A percentile compares a stretch with the other conserved stretches of the same genome.
phyloP scores from a whole-genome alignment of 2,888 invertebrate genomes.

The Altica lythri region DNA sequence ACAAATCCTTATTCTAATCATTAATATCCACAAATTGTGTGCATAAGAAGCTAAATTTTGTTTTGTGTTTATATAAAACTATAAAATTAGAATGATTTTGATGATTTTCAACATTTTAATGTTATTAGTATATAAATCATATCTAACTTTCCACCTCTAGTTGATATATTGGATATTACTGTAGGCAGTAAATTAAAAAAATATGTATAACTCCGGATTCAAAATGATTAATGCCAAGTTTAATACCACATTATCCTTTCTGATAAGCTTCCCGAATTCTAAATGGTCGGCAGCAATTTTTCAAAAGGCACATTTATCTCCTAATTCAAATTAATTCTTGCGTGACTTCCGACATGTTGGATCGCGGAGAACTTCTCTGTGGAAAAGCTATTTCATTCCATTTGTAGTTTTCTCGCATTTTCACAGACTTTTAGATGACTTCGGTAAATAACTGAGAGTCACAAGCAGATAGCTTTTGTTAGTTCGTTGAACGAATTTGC shows the following conservation, averaged over 20 bases:
- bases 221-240: slow-evolving; percentile 1
- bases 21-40: too few species aligned
- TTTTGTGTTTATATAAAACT: too few species aligned
- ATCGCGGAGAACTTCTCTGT: slow-evolving; percentile 25
- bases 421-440: slow-evolving; percentile 19
- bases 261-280: slow-evolving; percentile 14
- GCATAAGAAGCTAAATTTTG: too few species aligned
- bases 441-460: slow-evolving; percentile 23
- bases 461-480: too few species aligned
- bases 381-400: slow-evolving; percentile 21
- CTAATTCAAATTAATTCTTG: slow-evolving; percentile 30
- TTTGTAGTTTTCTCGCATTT: slow-evolving; percentile 31
- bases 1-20: not conserved
- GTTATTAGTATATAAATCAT: too few species aligned
- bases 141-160: too few species aligned
- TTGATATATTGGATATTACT: too few species aligned
- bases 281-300: slow-evolving; percentile 15
- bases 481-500: too few species aligned
- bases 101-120: too few species aligned
- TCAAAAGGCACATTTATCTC: slow-evolving; percentile 21
- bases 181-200: too few species aligned
- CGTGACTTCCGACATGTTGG: slow-evolving; percentile 31
- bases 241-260: slow-evolving; percentile 8
- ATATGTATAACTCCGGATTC: too few species aligned
- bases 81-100: too few species aligned